Evolutionary conservation across 2,888 invertebrate genomes (phyloP), one percentile per base, ranked within the genome.

Genomic region (Rhogogaster chlorosoma): DNA sequence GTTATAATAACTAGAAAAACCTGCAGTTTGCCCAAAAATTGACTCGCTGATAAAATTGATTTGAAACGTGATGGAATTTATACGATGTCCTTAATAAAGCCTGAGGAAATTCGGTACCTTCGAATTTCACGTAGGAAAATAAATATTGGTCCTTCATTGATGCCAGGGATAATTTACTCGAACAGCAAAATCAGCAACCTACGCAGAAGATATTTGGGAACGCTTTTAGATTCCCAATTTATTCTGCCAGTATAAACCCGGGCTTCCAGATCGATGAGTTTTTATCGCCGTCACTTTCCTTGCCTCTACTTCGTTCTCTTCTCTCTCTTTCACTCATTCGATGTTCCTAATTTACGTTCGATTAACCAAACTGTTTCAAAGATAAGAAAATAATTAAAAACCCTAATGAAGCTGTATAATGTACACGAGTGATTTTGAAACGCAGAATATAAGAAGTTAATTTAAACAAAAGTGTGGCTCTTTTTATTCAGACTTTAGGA

Each of bases 171-270:
- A 80, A 80, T 38, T 80, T 29, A 32, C 57, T 7, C 22, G 80
- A 61, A 80, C n/a, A 32, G 36, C 6, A 26, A 12, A 61, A 57
- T 57, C 49, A 36, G 57, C 7, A 26, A n/a, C 38, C 36, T 61
- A 80, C 80, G 61, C 38, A 80, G 6, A 61, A 38, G 57, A 61
- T 61, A 80, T 80, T 80, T 61, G 80, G 15, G 32, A 61, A 80
- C 61, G 61, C 45, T 80, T 64, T 18, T 36, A 64, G 64, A 78
- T 67, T 84, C 36, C 29, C 22, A 49, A 80, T 78, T 84, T 80
- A 84, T 84, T 84, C 64, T 64, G 45, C 45, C 29, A 29, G 78
- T 38, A 73, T 77, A 77, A 80, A 15, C 36, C 38, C n/a, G 12
- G 45, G 15, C 67, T 84, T 84, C 49, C 78, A 57, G 36, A 12